These are phyloP conservation scores for Pocota personata DNA, from an alignment of 2,888 invertebrate species.

Conservation along the genomic window DNA sequence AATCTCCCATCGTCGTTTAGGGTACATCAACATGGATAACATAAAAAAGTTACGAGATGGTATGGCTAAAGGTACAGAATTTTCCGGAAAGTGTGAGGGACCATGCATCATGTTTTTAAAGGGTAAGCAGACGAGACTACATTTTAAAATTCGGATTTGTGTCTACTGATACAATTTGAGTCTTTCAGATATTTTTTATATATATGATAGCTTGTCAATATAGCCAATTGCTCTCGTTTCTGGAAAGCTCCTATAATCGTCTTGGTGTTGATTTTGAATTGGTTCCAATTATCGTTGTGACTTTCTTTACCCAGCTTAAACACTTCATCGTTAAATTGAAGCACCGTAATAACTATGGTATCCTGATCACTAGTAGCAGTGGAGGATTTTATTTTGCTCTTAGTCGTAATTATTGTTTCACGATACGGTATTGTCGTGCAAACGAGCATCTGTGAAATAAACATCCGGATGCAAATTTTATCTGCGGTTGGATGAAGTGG, in stretches of 20 bases:
- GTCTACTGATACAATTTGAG: no score
- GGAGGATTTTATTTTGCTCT: background rate
- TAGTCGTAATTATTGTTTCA: background rate
- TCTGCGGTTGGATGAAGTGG: background rate
- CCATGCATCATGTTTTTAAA: no score
- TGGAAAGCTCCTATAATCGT: background rate
- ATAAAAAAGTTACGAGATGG: no score
- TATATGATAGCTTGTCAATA: no score
- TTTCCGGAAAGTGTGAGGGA: no score
- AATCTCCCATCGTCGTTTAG: no score
- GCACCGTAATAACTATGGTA: background rate
- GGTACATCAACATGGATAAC: no score
- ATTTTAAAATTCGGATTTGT: no score
- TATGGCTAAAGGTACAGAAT: no score
- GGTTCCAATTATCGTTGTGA: background rate
- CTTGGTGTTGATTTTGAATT: background rate
- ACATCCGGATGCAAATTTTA: background rate
- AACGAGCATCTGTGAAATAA: background rate
- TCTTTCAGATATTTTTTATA: no score
- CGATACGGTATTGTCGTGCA: background rate
- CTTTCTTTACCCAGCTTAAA: background rate
- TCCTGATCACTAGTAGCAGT: background rate
- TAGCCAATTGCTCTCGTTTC: no score
- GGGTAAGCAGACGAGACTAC: no score
- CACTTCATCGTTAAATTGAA: background rate